Evolutionary conservation across 2,888 invertebrate species (phyloP).

Genomic region (Ornithoptera alexandrae): DNA sequence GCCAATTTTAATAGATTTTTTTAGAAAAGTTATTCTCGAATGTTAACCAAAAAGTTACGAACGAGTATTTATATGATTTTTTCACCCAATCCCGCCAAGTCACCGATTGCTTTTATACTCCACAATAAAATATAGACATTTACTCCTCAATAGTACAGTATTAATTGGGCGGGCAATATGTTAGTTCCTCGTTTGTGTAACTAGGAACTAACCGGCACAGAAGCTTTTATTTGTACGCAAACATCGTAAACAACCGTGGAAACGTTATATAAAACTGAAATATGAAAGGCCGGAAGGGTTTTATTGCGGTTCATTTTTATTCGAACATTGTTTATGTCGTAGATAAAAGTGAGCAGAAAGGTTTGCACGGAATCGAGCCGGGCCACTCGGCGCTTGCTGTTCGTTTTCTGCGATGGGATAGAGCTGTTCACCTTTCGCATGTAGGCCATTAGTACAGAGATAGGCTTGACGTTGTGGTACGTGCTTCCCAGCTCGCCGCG

Average conservation of each 20-base stretch:
- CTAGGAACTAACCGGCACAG: too few species aligned
- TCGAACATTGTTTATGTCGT: conserved; percentile 25
- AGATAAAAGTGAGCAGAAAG: conserved; percentile 20
- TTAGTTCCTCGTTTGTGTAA: too few species aligned
- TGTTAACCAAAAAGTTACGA: too few species aligned
- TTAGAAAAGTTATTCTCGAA: too few species aligned
- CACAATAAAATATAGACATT: too few species aligned
- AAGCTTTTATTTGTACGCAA: conserved; percentile 9
- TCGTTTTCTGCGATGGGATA: conserved; percentile 55
- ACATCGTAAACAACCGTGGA: conserved; percentile 15
- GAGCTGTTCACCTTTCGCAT: conserved; percentile 73
- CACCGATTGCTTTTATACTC: too few species aligned
- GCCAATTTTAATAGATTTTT: too few species aligned
- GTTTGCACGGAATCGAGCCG: conserved; percentile 17
- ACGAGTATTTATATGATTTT: too few species aligned
- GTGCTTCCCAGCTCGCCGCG: conserved; percentile 46
- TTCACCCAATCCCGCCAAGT: too few species aligned
- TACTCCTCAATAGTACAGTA: too few species aligned
- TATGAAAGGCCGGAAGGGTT: conserved; percentile 19
- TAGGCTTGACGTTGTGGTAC: conserved; percentile 68
- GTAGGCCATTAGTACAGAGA: conserved; percentile 73
- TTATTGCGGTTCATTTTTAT: conserved; percentile 23
- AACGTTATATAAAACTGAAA: conserved; percentile 10
- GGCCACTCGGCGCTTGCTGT: conserved; percentile 28
- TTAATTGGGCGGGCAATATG: too few species aligned